These are phyloP conservation scores for Actinernus sp. DNA, from an alignment of 92 coral and sea anemone genomes.

Conservation along the genomic window DNA sequence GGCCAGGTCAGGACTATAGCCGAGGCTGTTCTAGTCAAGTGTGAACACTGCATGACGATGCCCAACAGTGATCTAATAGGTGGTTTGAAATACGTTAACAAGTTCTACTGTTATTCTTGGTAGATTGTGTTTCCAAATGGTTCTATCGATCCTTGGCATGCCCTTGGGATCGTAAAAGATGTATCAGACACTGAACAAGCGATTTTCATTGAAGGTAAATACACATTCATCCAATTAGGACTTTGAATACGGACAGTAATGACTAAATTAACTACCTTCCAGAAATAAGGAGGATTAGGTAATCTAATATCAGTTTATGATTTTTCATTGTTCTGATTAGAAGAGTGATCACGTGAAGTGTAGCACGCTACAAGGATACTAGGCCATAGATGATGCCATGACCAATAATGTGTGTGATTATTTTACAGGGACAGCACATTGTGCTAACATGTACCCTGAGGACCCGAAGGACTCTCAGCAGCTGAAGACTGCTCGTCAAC, in stretches of 20 bases:
- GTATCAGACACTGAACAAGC: constrained; percentile 89
- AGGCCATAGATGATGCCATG: neutral
- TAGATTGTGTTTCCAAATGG: constrained; percentile 99
- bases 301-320: no score
- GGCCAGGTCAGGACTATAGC: no score
- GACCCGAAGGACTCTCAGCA: constrained; percentile 84
- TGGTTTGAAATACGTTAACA: no score
- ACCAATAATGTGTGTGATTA: neutral
- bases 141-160: constrained; percentile 99
- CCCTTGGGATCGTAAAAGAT: constrained; percentile 78
- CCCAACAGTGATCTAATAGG: no score
- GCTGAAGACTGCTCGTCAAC: constrained; percentile 74
- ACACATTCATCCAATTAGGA: neutral
- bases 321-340: neutral
- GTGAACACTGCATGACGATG: no score
- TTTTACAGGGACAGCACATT: constrained; percentile 94
- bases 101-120: neutral
- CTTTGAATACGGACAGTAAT: neutral
- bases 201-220: constrained; percentile 85
- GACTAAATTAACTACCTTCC: neutral
- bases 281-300: no score
- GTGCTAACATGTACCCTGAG: constrained; percentile 98
- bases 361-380: neutral
- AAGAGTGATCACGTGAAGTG: neutral
- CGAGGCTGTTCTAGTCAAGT: no score